phyloP scores from a whole-genome alignment of 2,888 invertebrate species.

The Athalia circularis region DNA sequence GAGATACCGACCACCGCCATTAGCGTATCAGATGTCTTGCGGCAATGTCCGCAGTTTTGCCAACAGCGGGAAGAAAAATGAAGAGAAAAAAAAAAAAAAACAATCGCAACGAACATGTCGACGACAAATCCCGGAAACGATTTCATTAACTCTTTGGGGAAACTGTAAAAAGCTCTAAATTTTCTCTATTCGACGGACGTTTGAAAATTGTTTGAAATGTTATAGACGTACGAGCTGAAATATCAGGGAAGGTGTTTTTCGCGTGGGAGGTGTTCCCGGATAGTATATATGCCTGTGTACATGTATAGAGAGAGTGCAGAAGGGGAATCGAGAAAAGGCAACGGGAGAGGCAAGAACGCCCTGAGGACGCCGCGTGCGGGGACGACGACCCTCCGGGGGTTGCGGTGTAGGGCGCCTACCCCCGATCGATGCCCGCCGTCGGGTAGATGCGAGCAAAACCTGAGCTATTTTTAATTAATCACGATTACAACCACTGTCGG shows the following conservation, averaged over 20 bases:
- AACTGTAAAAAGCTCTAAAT: background rate
- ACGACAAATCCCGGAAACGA: no score
- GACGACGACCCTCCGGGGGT: constrained; percentile 59
- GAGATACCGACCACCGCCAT: constrained; percentile 9
- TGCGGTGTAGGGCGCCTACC: constrained; percentile 31
- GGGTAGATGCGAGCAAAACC: constrained; percentile 46
- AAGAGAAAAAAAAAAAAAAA: background rate
- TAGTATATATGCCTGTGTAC: background rate
- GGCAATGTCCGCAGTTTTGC: no score
- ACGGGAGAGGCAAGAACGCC: constrained; percentile 46
- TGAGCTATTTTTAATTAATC: constrained; percentile 62
- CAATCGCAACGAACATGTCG: no score
- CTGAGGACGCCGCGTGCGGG: constrained; percentile 50
- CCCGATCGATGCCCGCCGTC: constrained; percentile 59
- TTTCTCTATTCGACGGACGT: background rate
- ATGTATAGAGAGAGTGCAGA: background rate
- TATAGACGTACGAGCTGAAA: no score
- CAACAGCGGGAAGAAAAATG: background rate
- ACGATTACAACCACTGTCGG: constrained; percentile 47
- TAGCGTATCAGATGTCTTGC: background rate
- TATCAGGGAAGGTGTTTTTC: no score
- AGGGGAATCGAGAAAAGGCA: constrained; percentile 23
- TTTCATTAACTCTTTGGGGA: no score
- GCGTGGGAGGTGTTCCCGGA: no score
- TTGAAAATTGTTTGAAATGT: background rate